phyloP scores from a whole-genome alignment of 2,113 vertebrate species.

The Gallinago media region DNA sequence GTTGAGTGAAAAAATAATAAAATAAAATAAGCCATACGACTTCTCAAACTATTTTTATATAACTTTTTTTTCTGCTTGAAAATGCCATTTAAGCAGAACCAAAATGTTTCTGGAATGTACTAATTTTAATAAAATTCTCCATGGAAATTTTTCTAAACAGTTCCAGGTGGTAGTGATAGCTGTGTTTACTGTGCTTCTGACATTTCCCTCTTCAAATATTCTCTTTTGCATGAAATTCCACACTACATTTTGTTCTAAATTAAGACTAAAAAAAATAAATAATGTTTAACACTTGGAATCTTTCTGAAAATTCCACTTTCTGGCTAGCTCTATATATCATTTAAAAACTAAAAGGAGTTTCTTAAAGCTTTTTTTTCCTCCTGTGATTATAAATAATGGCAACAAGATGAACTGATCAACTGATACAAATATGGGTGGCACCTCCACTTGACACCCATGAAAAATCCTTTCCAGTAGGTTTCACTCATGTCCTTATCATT shows the following conservation, averaged over 20 bases:
- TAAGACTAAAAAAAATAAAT: background rate
- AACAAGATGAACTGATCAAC: background rate
- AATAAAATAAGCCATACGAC: background rate
- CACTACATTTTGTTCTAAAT: background rate
- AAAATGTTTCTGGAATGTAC: conserved; percentile 22
- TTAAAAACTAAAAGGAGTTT: background rate
- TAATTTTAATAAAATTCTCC: conserved; percentile 45
- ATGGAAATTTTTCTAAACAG: conserved; percentile 25
- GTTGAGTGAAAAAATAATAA: background rate
- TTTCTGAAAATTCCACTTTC: background rate
- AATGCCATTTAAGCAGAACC: background rate
- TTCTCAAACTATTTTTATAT: background rate
- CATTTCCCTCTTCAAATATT: conserved; percentile 30
- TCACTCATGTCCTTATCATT: background rate
- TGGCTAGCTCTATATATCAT: background rate
- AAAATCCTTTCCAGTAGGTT: background rate
- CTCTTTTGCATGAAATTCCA: conserved; percentile 11
- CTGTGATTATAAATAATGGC: background rate
- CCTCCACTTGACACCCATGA: background rate
- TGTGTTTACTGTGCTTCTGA: conserved; percentile 14
- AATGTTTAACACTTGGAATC: background rate
- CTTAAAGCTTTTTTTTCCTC: background rate
- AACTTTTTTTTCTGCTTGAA: background rate
- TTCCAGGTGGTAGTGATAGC: conserved; percentile 43
- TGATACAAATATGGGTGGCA: background rate